A percentile compares a stretch with the other conserved stretches of the same genome.
Conservation (phyloP, 2,113 vertebrate species). For the Vulpes ferrilata region DNA sequence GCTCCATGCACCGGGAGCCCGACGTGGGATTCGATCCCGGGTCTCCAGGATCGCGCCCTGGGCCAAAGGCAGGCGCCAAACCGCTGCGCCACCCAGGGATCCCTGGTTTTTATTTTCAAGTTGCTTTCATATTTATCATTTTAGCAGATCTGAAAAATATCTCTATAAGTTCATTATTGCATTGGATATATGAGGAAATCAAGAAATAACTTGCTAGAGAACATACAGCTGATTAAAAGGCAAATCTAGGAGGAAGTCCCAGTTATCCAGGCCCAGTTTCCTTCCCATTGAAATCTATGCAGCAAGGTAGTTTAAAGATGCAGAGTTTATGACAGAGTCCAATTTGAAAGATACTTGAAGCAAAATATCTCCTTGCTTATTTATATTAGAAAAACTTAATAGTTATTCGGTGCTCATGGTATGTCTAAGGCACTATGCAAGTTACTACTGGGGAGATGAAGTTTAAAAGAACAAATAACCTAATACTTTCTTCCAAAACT, state of each 20-base stretch:
- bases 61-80: too few species aligned
- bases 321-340: background rate
- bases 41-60: too few species aligned
- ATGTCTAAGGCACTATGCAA: background rate
- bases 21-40: too few species aligned
- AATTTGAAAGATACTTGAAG: conserved; percentile 1
- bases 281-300: conserved; percentile 10
- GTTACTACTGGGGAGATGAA: background rate
- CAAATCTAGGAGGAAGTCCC: background rate
- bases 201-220: conserved; percentile 51
- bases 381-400: background rate
- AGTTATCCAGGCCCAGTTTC: background rate
- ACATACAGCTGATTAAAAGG: background rate
- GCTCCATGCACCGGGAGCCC: too few species aligned
- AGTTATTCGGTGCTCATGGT: background rate
- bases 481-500: background rate
- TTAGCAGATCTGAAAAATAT: conserved; percentile 35
- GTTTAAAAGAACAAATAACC: conserved; percentile 13
- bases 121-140: conserved; percentile 52
- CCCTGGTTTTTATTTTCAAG: conserved; percentile 33
- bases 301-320: conserved; percentile 25
- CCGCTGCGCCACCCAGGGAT: too few species aligned
- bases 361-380: background rate
- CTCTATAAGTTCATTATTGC: background rate
- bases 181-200: background rate